Base-by-base conservation (phyloP, 2,888 invertebrate genomes). In the Automeris io region DNA sequence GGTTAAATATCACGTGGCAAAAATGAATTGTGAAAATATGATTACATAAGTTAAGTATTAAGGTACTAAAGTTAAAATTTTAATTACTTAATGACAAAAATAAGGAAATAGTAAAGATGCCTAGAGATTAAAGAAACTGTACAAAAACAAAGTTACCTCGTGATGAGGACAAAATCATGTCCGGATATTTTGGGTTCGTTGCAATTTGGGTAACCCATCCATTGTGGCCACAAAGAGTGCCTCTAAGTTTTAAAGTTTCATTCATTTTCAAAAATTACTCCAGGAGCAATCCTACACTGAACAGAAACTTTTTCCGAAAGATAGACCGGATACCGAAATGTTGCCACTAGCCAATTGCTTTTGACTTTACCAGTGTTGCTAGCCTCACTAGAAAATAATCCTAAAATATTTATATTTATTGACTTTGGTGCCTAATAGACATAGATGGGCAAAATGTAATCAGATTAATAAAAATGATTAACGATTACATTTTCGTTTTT, bases 201-300 rank as follows among this genome's bases (percentile, higher is more conserved):
- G 99, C 98, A 68, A 99, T 99, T 91, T 99, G 99, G 41, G 99
- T 99, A 60, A 99, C 98, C 98, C 98, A 99, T 59, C 96, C 98
- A 91, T 95, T 97, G 88, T 99, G 99, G 37, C 99, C 99, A 69
- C 93, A 90, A 58, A 99, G 93, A 76, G 95, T 97, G 41, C 99
- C 99, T 78, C 97, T 91, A 46, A 98, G 89, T 78, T 97, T 96
- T 73, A 99, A 89, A 67, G 97, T 96, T 91, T 98, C 98, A 66
- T 91, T 90, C 94, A 94, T 79, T 81, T 88, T 63, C n/a, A n/a
- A n/a, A n/a, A n/a, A n/a, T n/a, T n/a, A n/a, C n/a, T n/a, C n/a
- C n/a, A n/a, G n/a, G n/a, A n/a, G n/a, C n/a, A n/a, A n/a, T n/a
- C n/a, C n/a, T n/a, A n/a, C n/a, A n/a, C n/a, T n/a, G n/a, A n/a